Evolutionary conservation across 2,113 vertebrate species (phyloP).

Genomic region (Galemys pyrenaicus): DNA sequence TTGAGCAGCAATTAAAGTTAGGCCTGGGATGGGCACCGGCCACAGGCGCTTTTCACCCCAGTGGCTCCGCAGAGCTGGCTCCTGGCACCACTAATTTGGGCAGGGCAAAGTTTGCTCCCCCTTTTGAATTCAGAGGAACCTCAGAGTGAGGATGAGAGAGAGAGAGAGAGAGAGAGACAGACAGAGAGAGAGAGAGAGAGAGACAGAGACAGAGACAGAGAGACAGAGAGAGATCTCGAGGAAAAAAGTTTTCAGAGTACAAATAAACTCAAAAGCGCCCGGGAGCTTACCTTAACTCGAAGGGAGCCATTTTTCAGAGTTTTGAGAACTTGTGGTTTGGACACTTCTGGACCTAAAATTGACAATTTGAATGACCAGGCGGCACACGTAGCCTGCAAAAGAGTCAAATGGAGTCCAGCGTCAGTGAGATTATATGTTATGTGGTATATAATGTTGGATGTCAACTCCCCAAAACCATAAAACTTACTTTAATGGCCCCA

Average conservation of each 20-base stretch:
- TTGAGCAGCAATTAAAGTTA: slow-evolving; percentile 86
- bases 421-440: slow-evolving; percentile 99
- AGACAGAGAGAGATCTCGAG: slow-evolving; percentile 48
- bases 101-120: slow-evolving; percentile 62
- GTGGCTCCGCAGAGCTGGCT: slow-evolving; percentile 74
- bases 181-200: background rate
- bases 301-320: slow-evolving; percentile 88
- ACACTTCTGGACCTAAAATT: slow-evolving; percentile 89
- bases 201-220: slow-evolving; percentile 23
- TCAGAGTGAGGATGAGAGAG: slow-evolving; percentile 37
- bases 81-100: slow-evolving; percentile 59
- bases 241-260: slow-evolving; percentile 77
- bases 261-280: slow-evolving; percentile 87
- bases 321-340: slow-evolving; percentile 88
- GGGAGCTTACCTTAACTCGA: slow-evolving; percentile 93
- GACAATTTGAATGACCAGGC: slow-evolving; percentile 93
- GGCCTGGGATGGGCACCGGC: slow-evolving; percentile 85
- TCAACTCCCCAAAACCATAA: slow-evolving; percentile 99
- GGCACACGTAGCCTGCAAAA: slow-evolving; percentile 95
- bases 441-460: slow-evolving; percentile 99
- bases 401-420: slow-evolving; percentile 97
- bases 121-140: slow-evolving; percentile 70
- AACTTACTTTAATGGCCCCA: slow-evolving; percentile 99
- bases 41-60: slow-evolving; percentile 77
- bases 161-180: background rate